A percentile compares a stretch with the other conserved stretches of the same genome.
phyloP scores from a whole-genome alignment of 2,113 vertebrate genomes.

The Pomatorhinus ruficollis region DNA sequence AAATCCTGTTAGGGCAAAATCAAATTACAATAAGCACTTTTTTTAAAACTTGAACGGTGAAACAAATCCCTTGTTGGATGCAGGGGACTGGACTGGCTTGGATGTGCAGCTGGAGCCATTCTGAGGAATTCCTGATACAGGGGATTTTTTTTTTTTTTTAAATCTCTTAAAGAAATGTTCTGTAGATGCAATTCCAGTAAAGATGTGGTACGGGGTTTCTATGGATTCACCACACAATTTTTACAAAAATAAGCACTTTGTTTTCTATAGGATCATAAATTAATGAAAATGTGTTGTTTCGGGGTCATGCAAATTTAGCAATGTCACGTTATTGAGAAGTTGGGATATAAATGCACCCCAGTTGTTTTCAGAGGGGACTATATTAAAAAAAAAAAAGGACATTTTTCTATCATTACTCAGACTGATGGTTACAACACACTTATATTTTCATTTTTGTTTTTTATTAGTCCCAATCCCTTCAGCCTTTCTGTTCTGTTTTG shows the following conservation, averaged over 20 bases:
- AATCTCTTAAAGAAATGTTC: not conserved
- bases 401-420: not conserved
- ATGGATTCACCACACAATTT: not conserved
- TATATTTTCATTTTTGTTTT: not conserved
- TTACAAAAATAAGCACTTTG: not conserved
- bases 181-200: not conserved
- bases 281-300: not conserved
- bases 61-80: not conserved
- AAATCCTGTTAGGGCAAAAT: constrained; percentile 56
- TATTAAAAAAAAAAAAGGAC: not conserved
- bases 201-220: not conserved
- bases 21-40: not conserved
- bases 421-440: not conserved
- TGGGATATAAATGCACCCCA: not conserved
- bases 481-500: not conserved
- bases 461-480: not conserved
- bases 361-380: not conserved
- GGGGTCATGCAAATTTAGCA: not conserved
- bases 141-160: not conserved
- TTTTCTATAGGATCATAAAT: not conserved
- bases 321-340: not conserved
- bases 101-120: not conserved
- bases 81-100: not conserved
- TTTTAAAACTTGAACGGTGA: not conserved
- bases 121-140: not conserved